Evolutionary conservation across 2,113 vertebrate species (phyloP).

Genomic region (Oriolus oriolus): DNA sequence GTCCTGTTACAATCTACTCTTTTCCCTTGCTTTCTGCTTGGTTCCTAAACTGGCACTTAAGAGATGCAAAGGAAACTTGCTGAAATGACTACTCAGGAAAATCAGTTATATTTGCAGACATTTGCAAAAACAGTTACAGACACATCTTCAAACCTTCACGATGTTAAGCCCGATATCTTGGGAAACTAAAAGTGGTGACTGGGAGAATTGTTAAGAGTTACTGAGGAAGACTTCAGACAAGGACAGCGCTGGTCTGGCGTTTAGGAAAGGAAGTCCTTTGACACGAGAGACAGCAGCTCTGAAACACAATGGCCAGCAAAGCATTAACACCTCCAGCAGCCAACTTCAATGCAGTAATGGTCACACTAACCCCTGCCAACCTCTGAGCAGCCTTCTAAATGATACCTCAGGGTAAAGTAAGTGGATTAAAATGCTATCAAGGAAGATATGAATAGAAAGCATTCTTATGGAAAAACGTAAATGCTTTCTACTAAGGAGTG

Average conservation of each 20-base stretch:
- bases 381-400: neutral
- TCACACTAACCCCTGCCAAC: neutral
- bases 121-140: neutral
- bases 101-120: neutral
- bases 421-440: neutral
- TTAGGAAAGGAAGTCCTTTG: neutral
- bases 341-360: neutral
- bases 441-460: neutral
- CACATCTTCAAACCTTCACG: neutral
- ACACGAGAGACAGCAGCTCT: neutral
- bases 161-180: neutral
- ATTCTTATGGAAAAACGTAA: neutral
- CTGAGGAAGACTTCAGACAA: neutral
- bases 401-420: neutral
- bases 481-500: neutral
- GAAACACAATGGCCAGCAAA: neutral
- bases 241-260: neutral
- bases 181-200: neutral
- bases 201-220: neutral
- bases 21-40: neutral
- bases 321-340: conserved; percentile 1
- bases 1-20: neutral
- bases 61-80: neutral
- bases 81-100: neutral
- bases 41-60: neutral